Conservation (phyloP, 64 coral and sea anemone genomes). For the Orbicella faveolata region DNA sequence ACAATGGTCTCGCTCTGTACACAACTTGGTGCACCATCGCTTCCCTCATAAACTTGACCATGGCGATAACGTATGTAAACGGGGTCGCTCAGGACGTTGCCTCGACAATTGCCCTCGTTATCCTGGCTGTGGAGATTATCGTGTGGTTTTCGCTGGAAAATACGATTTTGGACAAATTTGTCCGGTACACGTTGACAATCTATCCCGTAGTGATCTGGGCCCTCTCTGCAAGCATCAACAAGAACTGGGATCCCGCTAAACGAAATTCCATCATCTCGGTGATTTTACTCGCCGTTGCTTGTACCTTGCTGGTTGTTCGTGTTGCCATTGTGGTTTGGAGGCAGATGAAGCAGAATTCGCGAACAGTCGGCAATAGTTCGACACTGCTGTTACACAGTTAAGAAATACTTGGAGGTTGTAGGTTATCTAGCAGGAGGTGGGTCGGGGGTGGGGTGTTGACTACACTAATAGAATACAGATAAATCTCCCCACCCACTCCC, state of each 20-base stretch:
- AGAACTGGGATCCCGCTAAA: constrained; percentile 47
- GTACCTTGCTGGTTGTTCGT: constrained; percentile 30
- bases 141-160: constrained; percentile 72
- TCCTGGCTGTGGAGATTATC: constrained; percentile 56
- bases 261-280: constrained; percentile 47
- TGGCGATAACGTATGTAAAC: constrained; percentile 59
- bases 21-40: constrained; percentile 84
- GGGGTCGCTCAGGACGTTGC: constrained; percentile 34
- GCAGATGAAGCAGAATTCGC: neutral
- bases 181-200: constrained; percentile 45
- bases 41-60: constrained; percentile 58
- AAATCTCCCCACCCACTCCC: too few species aligned
- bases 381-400: neutral
- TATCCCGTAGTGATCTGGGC: constrained; percentile 59
- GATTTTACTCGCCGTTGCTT: constrained; percentile 35
- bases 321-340: constrained; percentile 40
- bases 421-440: too few species aligned
- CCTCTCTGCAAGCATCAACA: constrained; percentile 59
- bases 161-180: constrained; percentile 45
- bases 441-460: too few species aligned
- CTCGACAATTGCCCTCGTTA: constrained; percentile 26
- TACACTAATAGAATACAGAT: too few species aligned
- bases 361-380: neutral
- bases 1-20: constrained; percentile 82
- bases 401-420: too few species aligned